Base-by-base conservation (phyloP, 1,140 invertebrate genomes). In the Anastrepha ludens region DNA sequence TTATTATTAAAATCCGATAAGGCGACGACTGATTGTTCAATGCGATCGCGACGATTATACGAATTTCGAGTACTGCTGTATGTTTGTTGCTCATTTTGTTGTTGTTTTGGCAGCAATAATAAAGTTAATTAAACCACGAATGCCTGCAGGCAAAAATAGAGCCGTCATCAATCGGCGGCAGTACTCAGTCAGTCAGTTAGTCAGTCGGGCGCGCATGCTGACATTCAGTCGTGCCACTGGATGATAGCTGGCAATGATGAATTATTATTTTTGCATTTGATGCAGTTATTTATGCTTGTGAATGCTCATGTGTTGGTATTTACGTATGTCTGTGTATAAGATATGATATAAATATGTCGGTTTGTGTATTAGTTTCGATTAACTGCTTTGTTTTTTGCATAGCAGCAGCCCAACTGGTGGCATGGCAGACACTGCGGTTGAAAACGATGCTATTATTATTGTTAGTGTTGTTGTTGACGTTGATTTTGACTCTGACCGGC, bases 1-100 rank as follows among this genome's bases (percentile, higher is more conserved):
- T 74, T 74, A 74, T 74, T 74, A 74, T 74, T 74, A 74, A 44
- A 74, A 74, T 74, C 41, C 70, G 70, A 74, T 74, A 74, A 74
- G 70, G 62, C 62, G 62, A 74, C 39, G 60, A 62, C n/a, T 44
- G 70, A 50, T 47, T 74, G 70, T 15, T 47, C 70, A 47, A 41
- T 74, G 70, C 17, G 70, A 74, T 74, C 39, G 5, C 44, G 44
- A 47, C 29, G 44, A 50, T 74, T 74, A 74, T 47, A 47, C 29
- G 15, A 47, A 6, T 47, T 47, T 50, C 17, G 44, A 13, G 41
- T 50, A 29, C 41, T 50, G 11, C 11, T 67, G 29, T 67, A 7
- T 29, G 29, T 29, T 29, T 29, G 29, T 29, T 29, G 29, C 29
- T 29, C 29, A 29, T 29, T 29, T 29, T 29, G 29, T 29, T 29